These are phyloP conservation scores for Ageneiosus marmoratus DNA, from an alignment of 2,113 vertebrate genomes.

Conservation along the genomic window DNA sequence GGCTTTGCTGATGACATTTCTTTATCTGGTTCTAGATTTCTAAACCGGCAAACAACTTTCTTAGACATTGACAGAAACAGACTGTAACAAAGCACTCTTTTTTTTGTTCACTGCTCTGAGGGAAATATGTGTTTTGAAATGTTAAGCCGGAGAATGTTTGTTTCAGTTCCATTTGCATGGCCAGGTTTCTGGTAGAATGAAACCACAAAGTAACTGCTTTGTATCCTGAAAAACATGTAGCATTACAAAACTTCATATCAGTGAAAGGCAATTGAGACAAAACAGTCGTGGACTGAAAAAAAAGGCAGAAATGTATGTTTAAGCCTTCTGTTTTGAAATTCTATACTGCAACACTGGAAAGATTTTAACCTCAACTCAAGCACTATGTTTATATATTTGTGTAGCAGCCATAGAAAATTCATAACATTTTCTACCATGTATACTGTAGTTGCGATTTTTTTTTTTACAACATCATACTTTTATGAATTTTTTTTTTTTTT, in stretches of 20 bases:
- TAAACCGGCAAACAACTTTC: neutral
- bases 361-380: slow-evolving; percentile 17
- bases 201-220: slow-evolving; percentile 27
- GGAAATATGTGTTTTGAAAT: slow-evolving; percentile 26
- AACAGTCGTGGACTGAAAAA: slow-evolving; percentile 9
- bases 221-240: slow-evolving; percentile 14
- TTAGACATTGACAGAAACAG: neutral
- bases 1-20: neutral
- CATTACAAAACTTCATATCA: slow-evolving; percentile 12
- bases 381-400: slow-evolving; percentile 9
- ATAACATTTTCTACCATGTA: neutral
- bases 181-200: neutral
- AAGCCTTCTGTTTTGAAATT: neutral
- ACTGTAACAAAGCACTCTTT: neutral
- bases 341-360: neutral
- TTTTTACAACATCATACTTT: neutral
- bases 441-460: neutral
- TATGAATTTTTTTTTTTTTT: neutral
- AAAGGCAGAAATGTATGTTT: neutral
- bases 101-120: neutral
- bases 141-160: slow-evolving; percentile 12
- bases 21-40: neutral
- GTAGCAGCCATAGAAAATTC: neutral
- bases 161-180: slow-evolving; percentile 24
- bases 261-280: slow-evolving; percentile 5